phyloP scores from a whole-genome alignment of 2,888 invertebrate genomes.

The Lasioglossum zephyrum region DNA sequence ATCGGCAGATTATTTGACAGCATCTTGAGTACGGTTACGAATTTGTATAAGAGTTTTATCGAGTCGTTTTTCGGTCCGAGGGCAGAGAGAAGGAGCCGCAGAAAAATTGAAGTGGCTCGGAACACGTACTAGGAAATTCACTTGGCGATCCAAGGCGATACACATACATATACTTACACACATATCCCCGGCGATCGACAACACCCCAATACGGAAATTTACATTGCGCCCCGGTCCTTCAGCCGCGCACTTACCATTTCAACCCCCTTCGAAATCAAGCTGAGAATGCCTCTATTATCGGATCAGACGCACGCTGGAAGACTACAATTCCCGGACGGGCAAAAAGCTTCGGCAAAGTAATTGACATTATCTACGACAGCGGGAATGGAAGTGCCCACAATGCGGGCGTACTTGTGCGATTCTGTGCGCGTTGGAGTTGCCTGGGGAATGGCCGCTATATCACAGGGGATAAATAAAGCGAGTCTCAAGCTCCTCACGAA shows the following conservation, averaged over 20 bases:
- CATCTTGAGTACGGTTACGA: not conserved
- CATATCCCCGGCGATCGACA: not conserved
- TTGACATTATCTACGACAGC: slow-evolving; percentile 53
- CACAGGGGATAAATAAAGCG: not conserved
- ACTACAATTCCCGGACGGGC: slow-evolving; percentile 23
- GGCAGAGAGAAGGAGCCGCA: not conserved
- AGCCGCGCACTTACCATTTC: slow-evolving; percentile 17
- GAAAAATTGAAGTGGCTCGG: slow-evolving; percentile 6
- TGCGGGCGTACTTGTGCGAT: slow-evolving; percentile 38
- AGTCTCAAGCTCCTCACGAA: not conserved
- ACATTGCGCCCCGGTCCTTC: slow-evolving; percentile 39
- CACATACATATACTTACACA: not conserved
- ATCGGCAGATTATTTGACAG: not conserved
- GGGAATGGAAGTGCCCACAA: slow-evolving; percentile 33
- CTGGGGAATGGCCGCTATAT: slow-evolving; percentile 20
- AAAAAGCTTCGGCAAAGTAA: slow-evolving; percentile 46
- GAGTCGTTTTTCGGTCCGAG: not conserved
- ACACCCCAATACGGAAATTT: slow-evolving; percentile 48
- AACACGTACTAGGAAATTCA: slow-evolving; percentile 43
- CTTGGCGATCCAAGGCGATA: slow-evolving; percentile 21
- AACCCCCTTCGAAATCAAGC: slow-evolving; percentile 45
- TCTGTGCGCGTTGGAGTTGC: slow-evolving; percentile 49
- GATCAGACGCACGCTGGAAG: slow-evolving; percentile 50
- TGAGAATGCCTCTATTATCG: slow-evolving; percentile 60
- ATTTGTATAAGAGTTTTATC: not conserved